Evolutionary conservation across 64 coral and sea anemone species (phyloP), one percentile per base, ranked within the genome.

Genomic region (Exaiptasia diaphana): DNA sequence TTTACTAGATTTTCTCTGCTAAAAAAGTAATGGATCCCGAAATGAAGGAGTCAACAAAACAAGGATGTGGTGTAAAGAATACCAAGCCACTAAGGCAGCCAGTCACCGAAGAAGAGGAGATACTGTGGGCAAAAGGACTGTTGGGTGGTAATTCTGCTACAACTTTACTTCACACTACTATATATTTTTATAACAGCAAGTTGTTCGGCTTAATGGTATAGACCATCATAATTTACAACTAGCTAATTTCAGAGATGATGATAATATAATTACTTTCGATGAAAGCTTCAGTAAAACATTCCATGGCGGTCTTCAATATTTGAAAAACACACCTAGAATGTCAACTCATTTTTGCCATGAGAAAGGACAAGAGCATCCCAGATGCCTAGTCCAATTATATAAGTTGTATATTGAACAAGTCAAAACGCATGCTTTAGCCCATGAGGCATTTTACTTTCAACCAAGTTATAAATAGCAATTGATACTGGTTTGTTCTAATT

Each of bases 361-460:
- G 31, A 5, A 23, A 78, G 75, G 73, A 13, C 45, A 76, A 54
- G n/a, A 26, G 32, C 14, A 54, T 30, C 63, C 77, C 20, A 81
- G 61, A 48, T 80, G 90, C 86, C 56, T 92, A 50, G 90, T 85
- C 36, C 34, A 85, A 38, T 55, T 85, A 30, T 91, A 85, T 91
- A 59, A 50, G 20, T 46, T 78, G 64, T 91, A 92, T 57, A 77
- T 90, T 41, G 88, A 71, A 58, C 75, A 83, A 37, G 61, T 90
- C 54, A 58, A 83, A 90, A 73, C n/a, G 31, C 61, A 71, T 23
- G 44, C 48, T 38, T 58, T 73, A 58, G 23, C 4, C 5, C 3
- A n/a, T n/a, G n/a, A n/a, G n/a, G n/a, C n/a, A n/a, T n/a, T n/a
- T n/a, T n/a, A n/a, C n/a, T n/a, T n/a, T n/a, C n/a, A n/a, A n/a